Base-by-base conservation (phyloP, 2,797 vertebrate species). In the Neopelma chrysocephalum region DNA sequence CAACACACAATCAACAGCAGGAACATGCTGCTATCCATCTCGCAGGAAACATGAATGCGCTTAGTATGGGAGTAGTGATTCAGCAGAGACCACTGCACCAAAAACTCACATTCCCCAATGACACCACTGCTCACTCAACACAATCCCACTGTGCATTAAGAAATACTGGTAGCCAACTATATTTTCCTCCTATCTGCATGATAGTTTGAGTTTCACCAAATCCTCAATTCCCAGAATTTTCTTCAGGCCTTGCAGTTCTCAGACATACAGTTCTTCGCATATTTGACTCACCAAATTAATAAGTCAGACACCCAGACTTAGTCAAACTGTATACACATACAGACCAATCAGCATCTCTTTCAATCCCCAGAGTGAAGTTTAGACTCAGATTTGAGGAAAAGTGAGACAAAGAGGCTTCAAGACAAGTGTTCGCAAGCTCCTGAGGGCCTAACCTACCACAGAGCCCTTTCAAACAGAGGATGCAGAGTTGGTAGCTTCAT, bases 11-110 rank as follows among this genome's bases (percentile, higher is more conserved):
- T 36, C 21, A 91, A 82, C 13, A 60, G 58, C 15, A 83, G 19
- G 26, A 80, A 60, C 18, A 53, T 9, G 8, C 29, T 66, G 13
- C 20, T 38, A 48, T n/a, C 13, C 13, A 20, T 34, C 47, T 62
- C 43, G 0, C 26, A 47, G 12, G 34, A 57, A 60, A 48, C 16
- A 91, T 0, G 1, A 73, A 58, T 20, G 47, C 11, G 1, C 1
- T 2, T 12, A 12, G n/a, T 62, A 25, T 31, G 27, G 27, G n/a
- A 78, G 9, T 0, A 81, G 19, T 3, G 23, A 92, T 43, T 4
- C 18, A 89, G 25, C 36, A 78, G 50, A 75, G n/a, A 87, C 5
- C 25, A 48, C 21, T 51, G 25, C 18, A 73, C 36, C 40, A 75
- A 78, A 86, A 84, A 4, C 32, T 87, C 45, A 13, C 1, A 4